Evolutionary conservation across 2,113 vertebrate genomes (phyloP).

Genomic region (Heterocephalus glaber): DNA sequence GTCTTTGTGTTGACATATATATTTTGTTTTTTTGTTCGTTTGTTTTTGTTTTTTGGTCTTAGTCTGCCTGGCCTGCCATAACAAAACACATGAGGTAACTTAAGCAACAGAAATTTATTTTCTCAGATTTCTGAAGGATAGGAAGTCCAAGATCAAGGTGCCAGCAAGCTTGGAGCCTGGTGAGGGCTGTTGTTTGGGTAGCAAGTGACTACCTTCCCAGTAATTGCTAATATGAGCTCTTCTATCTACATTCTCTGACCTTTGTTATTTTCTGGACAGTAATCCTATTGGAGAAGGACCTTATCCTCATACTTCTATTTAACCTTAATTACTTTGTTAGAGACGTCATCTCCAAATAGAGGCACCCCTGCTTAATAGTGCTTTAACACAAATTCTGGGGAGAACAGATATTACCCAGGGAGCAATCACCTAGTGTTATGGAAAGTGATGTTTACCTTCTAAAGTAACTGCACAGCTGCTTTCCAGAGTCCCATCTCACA

Average conservation of each 20-base stretch:
- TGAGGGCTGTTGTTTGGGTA: background rate
- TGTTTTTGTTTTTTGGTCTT: background rate
- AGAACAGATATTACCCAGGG: background rate
- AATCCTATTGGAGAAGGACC: background rate
- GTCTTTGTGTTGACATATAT: background rate
- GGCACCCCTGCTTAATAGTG: background rate
- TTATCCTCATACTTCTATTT: background rate
- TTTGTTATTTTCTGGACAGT: background rate
- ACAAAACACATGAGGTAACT: background rate
- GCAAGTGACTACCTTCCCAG: background rate
- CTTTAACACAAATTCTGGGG: background rate
- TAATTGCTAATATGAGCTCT: background rate
- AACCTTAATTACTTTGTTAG: background rate
- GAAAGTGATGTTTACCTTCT: background rate
- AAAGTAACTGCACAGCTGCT: background rate
- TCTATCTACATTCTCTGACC: background rate
- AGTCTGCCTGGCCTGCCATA: background rate
- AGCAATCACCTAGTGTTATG: background rate
- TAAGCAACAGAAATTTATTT: background rate
- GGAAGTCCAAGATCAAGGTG: background rate
- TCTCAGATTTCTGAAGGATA: background rate
- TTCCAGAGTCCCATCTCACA: background rate
- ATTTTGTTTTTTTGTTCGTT: background rate
- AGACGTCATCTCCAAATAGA: background rate
- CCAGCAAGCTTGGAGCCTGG: background rate